Conservation (phyloP, 64 coral and sea anemone genomes). For the Platygyra sinensis region DNA sequence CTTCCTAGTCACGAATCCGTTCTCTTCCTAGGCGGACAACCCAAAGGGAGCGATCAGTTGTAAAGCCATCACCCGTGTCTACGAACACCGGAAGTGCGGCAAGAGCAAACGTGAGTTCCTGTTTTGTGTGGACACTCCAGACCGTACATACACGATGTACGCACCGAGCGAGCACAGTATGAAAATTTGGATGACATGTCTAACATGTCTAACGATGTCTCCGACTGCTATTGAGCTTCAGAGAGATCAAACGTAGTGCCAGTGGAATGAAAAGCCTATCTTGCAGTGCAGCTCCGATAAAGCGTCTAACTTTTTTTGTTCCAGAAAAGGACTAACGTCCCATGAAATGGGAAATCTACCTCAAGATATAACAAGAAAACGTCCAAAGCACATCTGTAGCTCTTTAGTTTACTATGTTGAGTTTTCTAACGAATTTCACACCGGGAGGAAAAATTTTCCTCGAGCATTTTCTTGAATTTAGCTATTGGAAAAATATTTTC, state of each 20-base stretch:
- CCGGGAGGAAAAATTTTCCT: too few species aligned
- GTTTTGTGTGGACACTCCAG: slow-evolving; percentile 87
- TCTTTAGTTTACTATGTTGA: too few species aligned
- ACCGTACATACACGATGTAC: slow-evolving; percentile 74
- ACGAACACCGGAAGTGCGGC: slow-evolving; percentile 61
- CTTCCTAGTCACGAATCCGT: background rate
- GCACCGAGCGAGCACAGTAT: slow-evolving; percentile 76
- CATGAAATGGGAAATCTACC: too few species aligned
- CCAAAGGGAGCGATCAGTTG: slow-evolving; percentile 91
- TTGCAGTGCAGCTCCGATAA: too few species aligned
- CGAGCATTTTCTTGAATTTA: too few species aligned
- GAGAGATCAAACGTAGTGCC: slow-evolving; percentile 33
- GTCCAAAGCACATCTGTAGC: too few species aligned
- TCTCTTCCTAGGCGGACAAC: slow-evolving; percentile 47
- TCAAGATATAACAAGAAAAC: too few species aligned
- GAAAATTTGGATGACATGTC: slow-evolving; percentile 81
- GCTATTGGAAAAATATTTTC: too few species aligned
- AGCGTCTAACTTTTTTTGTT: too few species aligned
- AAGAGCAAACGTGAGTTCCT: slow-evolving; percentile 51
- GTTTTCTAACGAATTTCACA: too few species aligned
- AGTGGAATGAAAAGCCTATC: too few species aligned
- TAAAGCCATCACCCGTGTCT: slow-evolving; percentile 74
- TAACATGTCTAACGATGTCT: slow-evolving; percentile 77
- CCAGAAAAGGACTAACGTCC: too few species aligned
- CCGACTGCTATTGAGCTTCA: slow-evolving; percentile 68